These are phyloP conservation scores for Molossus alvarezi DNA, from an alignment of 2,797 vertebrate genomes.

Conservation along the genomic window DNA sequence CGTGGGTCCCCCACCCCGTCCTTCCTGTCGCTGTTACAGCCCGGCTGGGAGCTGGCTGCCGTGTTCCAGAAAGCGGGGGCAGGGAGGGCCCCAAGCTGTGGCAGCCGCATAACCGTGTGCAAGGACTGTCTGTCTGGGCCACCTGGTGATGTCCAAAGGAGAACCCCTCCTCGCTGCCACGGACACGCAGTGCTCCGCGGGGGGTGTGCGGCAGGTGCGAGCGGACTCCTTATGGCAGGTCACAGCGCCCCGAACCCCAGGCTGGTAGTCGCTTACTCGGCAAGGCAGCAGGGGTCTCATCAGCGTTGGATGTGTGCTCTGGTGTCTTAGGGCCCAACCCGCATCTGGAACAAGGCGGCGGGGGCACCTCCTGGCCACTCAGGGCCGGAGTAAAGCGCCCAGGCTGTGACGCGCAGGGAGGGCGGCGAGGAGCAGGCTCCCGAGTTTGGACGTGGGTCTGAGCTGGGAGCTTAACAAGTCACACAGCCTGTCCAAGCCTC, in stretches of 20 bases:
- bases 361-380: neutral
- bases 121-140: constrained; percentile 71
- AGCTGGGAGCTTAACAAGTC: neutral
- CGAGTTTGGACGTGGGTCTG: neutral
- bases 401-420: neutral
- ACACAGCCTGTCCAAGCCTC: neutral
- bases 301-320: neutral
- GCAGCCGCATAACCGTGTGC: constrained; percentile 69
- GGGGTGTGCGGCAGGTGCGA: neutral
- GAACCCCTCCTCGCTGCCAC: neutral
- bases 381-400: neutral
- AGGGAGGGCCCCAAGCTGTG: constrained; percentile 4
- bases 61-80: constrained; percentile 48
- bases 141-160: constrained; percentile 66
- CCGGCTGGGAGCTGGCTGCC: constrained; percentile 38
- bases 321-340: neutral
- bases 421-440: neutral
- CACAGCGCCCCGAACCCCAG: neutral
- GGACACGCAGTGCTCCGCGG: neutral
- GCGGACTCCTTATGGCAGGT: neutral
- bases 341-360: neutral
- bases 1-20: neutral
- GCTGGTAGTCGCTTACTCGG: neutral
- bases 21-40: constrained; percentile 45
- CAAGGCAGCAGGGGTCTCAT: neutral